phyloP scores from a whole-genome alignment of 2,797 vertebrate species.

The Notoglanidium macrostoma region DNA sequence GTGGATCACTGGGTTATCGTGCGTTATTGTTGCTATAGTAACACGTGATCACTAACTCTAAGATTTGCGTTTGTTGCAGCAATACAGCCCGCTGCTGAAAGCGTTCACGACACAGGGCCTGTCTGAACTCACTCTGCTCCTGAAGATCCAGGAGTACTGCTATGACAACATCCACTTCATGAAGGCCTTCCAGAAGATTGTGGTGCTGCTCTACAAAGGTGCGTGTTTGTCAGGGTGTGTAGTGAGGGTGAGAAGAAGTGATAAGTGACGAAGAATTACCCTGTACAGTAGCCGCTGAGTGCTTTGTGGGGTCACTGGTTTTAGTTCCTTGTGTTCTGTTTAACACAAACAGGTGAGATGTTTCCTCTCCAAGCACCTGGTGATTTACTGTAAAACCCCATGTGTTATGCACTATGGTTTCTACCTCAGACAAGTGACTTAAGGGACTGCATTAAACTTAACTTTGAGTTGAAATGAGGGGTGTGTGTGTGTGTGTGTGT shows the following conservation, averaged over 20 bases:
- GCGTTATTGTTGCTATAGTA: not conserved
- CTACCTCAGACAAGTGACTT: not conserved
- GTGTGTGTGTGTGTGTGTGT: slow-evolving; percentile 62
- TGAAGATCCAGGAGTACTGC: slow-evolving; percentile 98
- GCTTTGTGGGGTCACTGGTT: not conserved
- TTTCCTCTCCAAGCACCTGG: not conserved
- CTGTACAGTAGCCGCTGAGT: not conserved
- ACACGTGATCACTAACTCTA: not conserved
- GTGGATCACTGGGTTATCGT: rapidly evolving
- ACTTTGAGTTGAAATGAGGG: not conserved
- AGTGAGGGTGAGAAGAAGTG: not conserved
- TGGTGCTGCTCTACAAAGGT: slow-evolving; percentile 99
- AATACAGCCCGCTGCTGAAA: slow-evolving; percentile 96
- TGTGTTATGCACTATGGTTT: not conserved
- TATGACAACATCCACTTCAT: slow-evolving; percentile 99
- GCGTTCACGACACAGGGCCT: slow-evolving; percentile 94
- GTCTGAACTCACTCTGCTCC: slow-evolving; percentile 92
- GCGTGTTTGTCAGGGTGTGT: not conserved
- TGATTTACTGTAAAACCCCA: not conserved
- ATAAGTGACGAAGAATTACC: not conserved
- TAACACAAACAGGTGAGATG: not conserved
- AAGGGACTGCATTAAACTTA: not conserved
- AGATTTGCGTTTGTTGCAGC: slow-evolving; percentile 67
- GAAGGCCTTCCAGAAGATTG: slow-evolving; percentile 99
- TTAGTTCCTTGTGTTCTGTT: not conserved